Percentiles rank a stretch among this genome's conserved stretches.
phyloP scores from a whole-genome alignment of 2,888 invertebrate genomes.

The Leptopilina syphax region DNA sequence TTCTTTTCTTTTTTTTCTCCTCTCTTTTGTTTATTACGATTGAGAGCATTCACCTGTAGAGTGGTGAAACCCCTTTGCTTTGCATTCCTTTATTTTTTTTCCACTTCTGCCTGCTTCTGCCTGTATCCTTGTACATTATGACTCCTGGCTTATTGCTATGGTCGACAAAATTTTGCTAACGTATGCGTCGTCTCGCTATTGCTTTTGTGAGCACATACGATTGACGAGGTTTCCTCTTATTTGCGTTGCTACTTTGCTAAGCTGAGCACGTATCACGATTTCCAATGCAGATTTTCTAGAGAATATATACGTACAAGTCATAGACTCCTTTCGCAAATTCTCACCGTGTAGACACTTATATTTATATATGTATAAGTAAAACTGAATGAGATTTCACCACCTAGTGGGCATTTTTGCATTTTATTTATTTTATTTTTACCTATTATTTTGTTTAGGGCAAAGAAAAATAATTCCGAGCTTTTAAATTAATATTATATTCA shows the following conservation, averaged over 20 bases:
- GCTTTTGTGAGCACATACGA: slow-evolving; percentile 32
- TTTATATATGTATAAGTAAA: too few species aligned
- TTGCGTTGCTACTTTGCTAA: slow-evolving; percentile 22
- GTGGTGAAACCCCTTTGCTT: not conserved
- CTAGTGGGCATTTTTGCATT: not conserved
- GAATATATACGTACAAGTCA: not conserved
- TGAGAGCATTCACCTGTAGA: slow-evolving; percentile 10
- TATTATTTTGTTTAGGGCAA: too few species aligned
- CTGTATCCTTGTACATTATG: slow-evolving; percentile 30
- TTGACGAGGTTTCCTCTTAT: slow-evolving; percentile 32
- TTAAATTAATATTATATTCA: too few species aligned
- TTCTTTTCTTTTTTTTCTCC: too few species aligned
- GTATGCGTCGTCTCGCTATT: slow-evolving; percentile 17
- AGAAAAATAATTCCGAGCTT: too few species aligned
- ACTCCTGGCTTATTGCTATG: slow-evolving; percentile 7
- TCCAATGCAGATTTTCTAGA: slow-evolving; percentile 33
- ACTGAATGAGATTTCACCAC: not conserved
- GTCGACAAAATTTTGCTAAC: slow-evolving; percentile 29
- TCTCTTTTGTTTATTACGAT: not conserved
- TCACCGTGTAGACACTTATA: not conserved
- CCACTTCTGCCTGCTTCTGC: not conserved
- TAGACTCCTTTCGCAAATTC: slow-evolving; percentile 14
- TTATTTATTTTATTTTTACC: slow-evolving; percentile 1
- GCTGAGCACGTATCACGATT: slow-evolving; percentile 32
- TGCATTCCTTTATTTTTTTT: not conserved